Percentiles rank a stretch among this genome's conserved stretches.
Evolutionary conservation across 1,140 invertebrate species (phyloP).

Genomic region (Delia radicum): DNA sequence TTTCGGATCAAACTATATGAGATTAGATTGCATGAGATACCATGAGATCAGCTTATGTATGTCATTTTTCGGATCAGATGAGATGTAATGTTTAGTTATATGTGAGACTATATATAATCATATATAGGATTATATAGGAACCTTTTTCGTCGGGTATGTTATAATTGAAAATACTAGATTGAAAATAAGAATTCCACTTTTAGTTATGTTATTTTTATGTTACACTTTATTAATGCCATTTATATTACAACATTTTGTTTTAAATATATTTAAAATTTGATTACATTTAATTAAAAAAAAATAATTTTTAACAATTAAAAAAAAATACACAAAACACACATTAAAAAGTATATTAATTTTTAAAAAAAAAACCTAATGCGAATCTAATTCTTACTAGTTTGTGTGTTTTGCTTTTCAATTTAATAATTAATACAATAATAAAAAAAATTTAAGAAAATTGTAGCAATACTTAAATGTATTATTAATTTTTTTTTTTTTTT

Average conservation of each 20-base stretch:
- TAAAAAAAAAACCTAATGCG: neutral
- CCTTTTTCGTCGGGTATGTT: too few relatives aligned
- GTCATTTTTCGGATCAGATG: too few relatives aligned
- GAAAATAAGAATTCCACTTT: neutral
- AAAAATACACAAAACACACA: conserved; percentile 13
- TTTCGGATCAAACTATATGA: too few relatives aligned
- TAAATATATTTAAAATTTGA: neutral
- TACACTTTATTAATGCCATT: conserved; percentile 24
- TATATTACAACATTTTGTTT: neutral
- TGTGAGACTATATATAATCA: too few relatives aligned
- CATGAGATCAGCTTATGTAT: too few relatives aligned
- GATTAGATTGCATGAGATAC: too few relatives aligned
- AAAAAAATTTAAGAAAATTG: neutral
- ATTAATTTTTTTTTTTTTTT: neutral
- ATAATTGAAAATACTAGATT: too few relatives aligned
- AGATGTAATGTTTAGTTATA: too few relatives aligned
- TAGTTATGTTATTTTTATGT: neutral
- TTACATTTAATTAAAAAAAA: conserved; percentile 3
- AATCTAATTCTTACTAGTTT: neutral
- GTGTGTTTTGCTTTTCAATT: neutral
- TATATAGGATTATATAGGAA: too few relatives aligned
- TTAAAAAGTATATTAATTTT: neutral
- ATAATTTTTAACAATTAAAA: neutral
- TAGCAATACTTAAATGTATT: neutral
- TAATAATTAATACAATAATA: neutral